Evolutionary conservation across 2,888 invertebrate species (phyloP).

Genomic region (Orthosia gothica): DNA sequence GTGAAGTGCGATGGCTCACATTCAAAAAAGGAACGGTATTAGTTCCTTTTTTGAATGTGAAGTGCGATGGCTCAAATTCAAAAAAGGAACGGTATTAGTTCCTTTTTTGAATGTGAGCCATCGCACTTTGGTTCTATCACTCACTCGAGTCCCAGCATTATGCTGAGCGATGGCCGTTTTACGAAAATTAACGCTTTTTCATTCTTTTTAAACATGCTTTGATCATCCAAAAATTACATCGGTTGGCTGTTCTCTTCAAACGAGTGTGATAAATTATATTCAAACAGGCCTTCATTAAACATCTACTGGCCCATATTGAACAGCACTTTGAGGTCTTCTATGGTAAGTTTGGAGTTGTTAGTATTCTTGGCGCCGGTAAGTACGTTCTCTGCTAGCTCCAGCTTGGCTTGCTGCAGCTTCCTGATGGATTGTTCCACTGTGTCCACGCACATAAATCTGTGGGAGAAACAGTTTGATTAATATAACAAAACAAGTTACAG

Average conservation of each 20-base stretch:
- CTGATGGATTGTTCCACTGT: constrained; percentile 98
- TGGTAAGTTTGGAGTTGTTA: constrained; percentile 93
- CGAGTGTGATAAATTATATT: not conserved
- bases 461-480: not conserved
- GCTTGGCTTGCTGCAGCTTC: constrained; percentile 95
- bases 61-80: too few species aligned
- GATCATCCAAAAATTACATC: too few species aligned
- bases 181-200: too few species aligned
- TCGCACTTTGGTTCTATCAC: too few species aligned
- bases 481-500: not conserved
- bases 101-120: not conserved
- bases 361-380: constrained; percentile 93
- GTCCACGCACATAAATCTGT: constrained; percentile 95
- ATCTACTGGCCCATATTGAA: constrained; percentile 90
- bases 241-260: not conserved
- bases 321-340: constrained; percentile 95
- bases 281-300: not conserved
- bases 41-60: too few species aligned
- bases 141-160: too few species aligned
- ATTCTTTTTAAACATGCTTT: too few species aligned
- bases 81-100: too few species aligned
- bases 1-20: too few species aligned
- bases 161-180: too few species aligned
- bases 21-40: too few species aligned
- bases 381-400: constrained; percentile 95